Evolutionary conservation across 2,797 vertebrate genomes (phyloP).

Genomic region (Sparidentex hasta): DNA sequence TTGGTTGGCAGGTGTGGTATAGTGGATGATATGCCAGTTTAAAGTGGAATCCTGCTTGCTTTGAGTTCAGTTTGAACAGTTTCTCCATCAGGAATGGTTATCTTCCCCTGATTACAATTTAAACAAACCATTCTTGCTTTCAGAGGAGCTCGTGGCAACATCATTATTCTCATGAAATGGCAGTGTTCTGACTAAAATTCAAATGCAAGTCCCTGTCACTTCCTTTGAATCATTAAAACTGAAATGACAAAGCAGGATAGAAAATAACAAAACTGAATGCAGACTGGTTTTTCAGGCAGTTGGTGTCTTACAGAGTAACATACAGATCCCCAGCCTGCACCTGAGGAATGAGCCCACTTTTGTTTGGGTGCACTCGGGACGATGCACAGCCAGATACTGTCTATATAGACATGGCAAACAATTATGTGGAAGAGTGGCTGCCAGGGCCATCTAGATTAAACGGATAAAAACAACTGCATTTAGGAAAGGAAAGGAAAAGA

Average conservation of each 20-base stretch:
- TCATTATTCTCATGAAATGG: constrained; percentile 1
- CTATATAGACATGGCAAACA: not conserved
- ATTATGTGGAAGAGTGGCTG: not conserved
- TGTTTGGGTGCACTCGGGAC: not conserved
- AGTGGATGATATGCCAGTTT: not conserved
- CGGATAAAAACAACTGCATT: not conserved
- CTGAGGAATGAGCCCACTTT: not conserved
- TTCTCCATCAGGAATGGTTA: not conserved
- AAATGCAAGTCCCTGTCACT: not conserved
- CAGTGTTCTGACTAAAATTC: not conserved
- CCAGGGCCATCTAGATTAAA: not conserved
- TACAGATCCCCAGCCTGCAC: not conserved
- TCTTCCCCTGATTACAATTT: not conserved
- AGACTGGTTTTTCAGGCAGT: not conserved
- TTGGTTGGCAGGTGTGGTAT: constrained; percentile 5
- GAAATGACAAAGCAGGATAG: not conserved
- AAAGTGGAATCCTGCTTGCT: not conserved
- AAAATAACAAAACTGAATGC: not conserved
- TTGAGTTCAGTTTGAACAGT: constrained; percentile 19
- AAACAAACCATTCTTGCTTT: constrained; percentile 4
- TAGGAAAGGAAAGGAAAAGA: not conserved
- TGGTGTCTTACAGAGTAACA: not conserved
- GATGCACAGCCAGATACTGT: not conserved
- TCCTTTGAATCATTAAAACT: not conserved
- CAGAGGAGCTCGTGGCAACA: not conserved